Evolutionary conservation across 1,140 invertebrate species (phyloP).

Genomic region (Helicorthomorpha holstii): DNA sequence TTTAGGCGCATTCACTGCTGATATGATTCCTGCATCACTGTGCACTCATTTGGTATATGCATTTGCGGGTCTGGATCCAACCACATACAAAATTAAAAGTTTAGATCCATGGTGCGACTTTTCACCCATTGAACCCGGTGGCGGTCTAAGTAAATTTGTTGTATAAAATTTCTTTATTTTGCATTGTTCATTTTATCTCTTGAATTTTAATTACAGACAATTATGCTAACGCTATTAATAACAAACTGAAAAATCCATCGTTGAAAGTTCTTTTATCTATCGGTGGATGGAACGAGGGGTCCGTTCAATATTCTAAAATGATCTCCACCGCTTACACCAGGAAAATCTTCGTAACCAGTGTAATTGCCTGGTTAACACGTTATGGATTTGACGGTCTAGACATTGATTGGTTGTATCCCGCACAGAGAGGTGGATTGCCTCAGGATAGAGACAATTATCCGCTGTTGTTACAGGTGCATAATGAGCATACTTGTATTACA

Average conservation of each 20-base stretch:
- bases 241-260: constrained; percentile 33
- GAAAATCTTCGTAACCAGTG: constrained; percentile 37
- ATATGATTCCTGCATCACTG: constrained; percentile 52
- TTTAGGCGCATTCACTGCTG: constrained; percentile 41
- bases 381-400: constrained; percentile 43
- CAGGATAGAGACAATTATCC: constrained; percentile 18
- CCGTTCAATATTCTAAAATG: constrained; percentile 29
- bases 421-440: constrained; percentile 12
- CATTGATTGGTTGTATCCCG: constrained; percentile 40
- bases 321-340: constrained; percentile 20
- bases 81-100: constrained; percentile 40
- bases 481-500: too few species aligned
- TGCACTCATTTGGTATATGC: constrained; percentile 80
- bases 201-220: background rate
- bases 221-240: background rate
- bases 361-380: constrained; percentile 32
- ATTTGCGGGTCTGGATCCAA: constrained; percentile 58
- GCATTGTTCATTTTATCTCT: background rate
- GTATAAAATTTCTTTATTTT: background rate
- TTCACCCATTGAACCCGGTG: constrained; percentile 19
- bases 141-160: constrained; percentile 11
- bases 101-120: constrained; percentile 53
- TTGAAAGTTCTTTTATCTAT: constrained; percentile 29
- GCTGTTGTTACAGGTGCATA: constrained; percentile 26
- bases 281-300: constrained; percentile 31